Evolutionary conservation across 2,888 invertebrate species (phyloP), one percentile per base, ranked within the genome.

Genomic region (Hyles lineata): DNA sequence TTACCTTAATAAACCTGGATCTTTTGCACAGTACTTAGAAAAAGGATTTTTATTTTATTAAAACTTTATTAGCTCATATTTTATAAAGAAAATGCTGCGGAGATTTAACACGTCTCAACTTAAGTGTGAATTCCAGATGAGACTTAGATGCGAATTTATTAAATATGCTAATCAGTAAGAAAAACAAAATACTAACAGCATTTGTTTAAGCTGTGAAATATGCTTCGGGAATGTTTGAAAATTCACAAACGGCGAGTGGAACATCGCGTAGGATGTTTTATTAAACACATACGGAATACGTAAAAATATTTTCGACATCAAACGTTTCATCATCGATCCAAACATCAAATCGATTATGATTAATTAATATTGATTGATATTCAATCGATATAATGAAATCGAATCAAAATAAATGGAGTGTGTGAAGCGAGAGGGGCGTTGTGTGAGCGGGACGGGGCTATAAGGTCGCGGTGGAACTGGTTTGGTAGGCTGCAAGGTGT

Each of bases 401-500:
- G 80, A 82, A 85, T 84, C 83, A 86, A 89, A 90, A 90, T 87
- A 89, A 90, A 92, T 93, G 91, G 86, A 87, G 85, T 83, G 83
- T 82, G 85, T 81, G 87, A 87, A 90, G 91, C 89, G 86, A 93
- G 92, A 85, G 87, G 83, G 85, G 85, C 82, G 84, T 83, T 87
- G 88, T 90, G 89, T 82, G 87, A 78, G 77, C 85, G 87, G 50
- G 74, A 87, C 88, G 84, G 87, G 82, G 83, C 80, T 84, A 88
- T 92, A 93, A 93, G 93, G 93, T 92, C 93, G 92, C 79, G 82
- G 82, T 77, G 81, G 85, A 94, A 94, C 94, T 93, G 90, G 94
- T 94, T 94, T 91, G 87, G 87, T 87, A 87, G 92, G 89, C 83
- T 85, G 91, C 93, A 93, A 94, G 93, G 93, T 93, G 94, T 92